A percentile compares a stretch with the other conserved stretches of the same genome.
These are phyloP conservation scores for Lophius americanus DNA, from an alignment of 2,797 vertebrate genomes.

Conservation along the genomic window DNA sequence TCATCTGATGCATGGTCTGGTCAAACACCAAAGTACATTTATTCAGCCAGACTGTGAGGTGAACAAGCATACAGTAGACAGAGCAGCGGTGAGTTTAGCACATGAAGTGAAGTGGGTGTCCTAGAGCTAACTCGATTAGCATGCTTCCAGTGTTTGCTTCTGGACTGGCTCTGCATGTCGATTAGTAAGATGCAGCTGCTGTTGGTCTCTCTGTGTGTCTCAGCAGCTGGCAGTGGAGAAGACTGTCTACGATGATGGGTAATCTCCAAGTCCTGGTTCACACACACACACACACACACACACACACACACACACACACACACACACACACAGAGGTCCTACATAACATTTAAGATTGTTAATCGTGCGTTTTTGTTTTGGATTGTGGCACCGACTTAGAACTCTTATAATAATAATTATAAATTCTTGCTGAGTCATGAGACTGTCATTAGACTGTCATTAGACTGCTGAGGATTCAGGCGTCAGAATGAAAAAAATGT, in stretches of 20 bases:
- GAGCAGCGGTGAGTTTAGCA: conserved; percentile 14
- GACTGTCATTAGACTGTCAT: conserved; percentile 10
- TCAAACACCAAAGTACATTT: conserved; percentile 4
- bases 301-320: conserved; percentile 3
- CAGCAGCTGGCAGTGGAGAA: conserved; percentile 31
- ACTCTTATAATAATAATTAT: neutral
- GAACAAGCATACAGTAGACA: conserved; percentile 6
- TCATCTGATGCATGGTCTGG: conserved; percentile 13
- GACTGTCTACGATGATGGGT: neutral
- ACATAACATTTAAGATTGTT: conserved; percentile 1
- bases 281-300: neutral
- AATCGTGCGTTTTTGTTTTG: conserved; percentile 19
- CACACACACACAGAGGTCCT: conserved; percentile 7
- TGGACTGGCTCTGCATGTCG: conserved; percentile 11
- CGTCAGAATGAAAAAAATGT: conserved; percentile 17
- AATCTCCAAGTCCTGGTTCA: neutral
- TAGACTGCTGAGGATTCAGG: neutral
- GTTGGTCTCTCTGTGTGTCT: conserved; percentile 20
- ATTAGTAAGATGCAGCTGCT: conserved; percentile 30
- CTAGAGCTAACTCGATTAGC: conserved; percentile 32
- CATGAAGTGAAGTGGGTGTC: neutral
- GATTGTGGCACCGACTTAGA: conserved; percentile 16
- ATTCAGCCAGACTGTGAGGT: neutral
- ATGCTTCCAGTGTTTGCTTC: conserved; percentile 31
- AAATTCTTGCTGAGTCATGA: conserved; percentile 14